These are phyloP conservation scores for Yasuhikotakia modesta DNA, from an alignment of 2,797 vertebrate genomes.

Conservation along the genomic window DNA sequence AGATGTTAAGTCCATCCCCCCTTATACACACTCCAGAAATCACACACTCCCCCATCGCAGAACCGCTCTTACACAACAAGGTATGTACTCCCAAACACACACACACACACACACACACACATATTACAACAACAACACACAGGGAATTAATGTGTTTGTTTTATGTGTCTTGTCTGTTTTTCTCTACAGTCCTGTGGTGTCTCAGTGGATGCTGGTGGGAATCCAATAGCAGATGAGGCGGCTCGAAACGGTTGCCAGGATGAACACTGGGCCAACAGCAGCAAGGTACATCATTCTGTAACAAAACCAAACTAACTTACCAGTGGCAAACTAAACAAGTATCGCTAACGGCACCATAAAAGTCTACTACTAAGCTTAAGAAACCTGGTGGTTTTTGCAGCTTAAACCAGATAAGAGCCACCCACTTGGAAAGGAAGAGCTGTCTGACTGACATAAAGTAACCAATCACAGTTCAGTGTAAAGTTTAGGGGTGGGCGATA, in stretches of 20 bases:
- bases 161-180: background rate
- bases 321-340: too few species aligned
- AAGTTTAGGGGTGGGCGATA: too few species aligned
- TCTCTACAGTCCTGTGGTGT: conserved; percentile 78
- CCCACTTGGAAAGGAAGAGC: too few species aligned
- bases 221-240: conserved; percentile 77
- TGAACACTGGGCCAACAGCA: conserved; percentile 79
- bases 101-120: too few species aligned
- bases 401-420: too few species aligned
- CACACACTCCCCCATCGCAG: conserved; percentile 64
- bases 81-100: conserved; percentile 3
- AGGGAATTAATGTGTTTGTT: background rate
- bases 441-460: too few species aligned
- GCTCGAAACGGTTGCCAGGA: conserved; percentile 83
- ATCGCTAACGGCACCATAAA: too few species aligned
- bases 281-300: conserved; percentile 80
- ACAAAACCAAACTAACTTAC: too few species aligned
- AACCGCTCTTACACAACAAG: conserved; percentile 54
- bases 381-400: too few species aligned
- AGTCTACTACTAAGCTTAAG: too few species aligned
- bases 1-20: conserved; percentile 66
- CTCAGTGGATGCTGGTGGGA: conserved; percentile 71
- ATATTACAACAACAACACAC: background rate
- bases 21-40: conserved; percentile 72
- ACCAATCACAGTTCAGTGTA: too few species aligned